Evolutionary conservation across 2,888 invertebrate species (phyloP).

Genomic region (Drosophila mimetica): DNA sequence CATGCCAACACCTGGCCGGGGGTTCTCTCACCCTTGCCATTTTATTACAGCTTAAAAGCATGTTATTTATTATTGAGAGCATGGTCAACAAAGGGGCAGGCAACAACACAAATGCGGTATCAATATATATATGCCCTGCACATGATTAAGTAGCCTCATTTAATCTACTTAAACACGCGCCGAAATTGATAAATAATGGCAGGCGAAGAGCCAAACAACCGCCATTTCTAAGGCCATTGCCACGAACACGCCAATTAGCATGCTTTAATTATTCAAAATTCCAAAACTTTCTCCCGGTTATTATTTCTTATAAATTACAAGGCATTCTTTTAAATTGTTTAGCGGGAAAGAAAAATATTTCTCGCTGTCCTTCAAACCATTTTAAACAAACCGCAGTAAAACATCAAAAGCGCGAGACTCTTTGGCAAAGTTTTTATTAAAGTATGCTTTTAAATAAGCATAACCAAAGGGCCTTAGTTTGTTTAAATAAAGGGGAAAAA

Average conservation of each 20-base stretch:
- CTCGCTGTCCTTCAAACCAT: too few relatives aligned
- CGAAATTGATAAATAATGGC: conserved; percentile 50
- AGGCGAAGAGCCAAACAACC: not conserved
- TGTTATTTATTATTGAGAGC: conserved; percentile 66
- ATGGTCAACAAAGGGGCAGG: conserved; percentile 18
- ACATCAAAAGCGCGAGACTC: too few relatives aligned
- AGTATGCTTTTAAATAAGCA: too few relatives aligned
- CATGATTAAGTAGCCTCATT: conserved; percentile 50
- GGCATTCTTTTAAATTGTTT: too few relatives aligned
- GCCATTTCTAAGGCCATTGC: not conserved
- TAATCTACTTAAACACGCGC: conserved; percentile 64
- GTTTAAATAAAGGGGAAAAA: too few relatives aligned
- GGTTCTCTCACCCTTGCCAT: not conserved
- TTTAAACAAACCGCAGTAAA: too few relatives aligned
- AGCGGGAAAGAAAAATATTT: too few relatives aligned
- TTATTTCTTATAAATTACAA: too few relatives aligned
- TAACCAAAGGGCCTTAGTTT: too few relatives aligned
- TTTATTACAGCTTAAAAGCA: conserved; percentile 54
- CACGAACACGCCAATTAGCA: too few relatives aligned
- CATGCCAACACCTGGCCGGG: not conserved
- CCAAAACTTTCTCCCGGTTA: not conserved
- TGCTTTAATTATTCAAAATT: not conserved
- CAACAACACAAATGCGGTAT: conserved; percentile 1
- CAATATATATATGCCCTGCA: conserved; percentile 17
- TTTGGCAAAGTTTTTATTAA: too few relatives aligned